Base-by-base conservation (phyloP, 2,888 invertebrate species). In the Tetranychus piercei region DNA sequence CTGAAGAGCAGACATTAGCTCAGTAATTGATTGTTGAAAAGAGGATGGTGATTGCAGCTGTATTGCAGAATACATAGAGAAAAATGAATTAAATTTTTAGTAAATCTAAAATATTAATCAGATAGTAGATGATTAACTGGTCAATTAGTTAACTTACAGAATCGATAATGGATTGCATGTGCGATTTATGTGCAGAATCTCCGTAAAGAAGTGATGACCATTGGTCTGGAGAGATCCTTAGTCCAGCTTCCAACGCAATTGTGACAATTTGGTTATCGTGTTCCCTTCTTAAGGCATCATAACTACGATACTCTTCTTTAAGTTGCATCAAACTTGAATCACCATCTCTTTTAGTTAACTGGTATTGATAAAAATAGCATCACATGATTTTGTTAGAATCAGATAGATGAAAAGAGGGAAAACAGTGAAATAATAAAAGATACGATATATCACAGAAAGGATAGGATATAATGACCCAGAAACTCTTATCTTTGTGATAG, bases 231-330 rank as follows among this genome's bases (percentile, higher is more conserved):
- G 95, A 94, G 77, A 99, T 97, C 76, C 96, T 85, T 43, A 99
- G 85, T 0, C 97, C 97, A 1, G 96, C 94, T 83, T 99, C 97
- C 0, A 93, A 91, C 0, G 97, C 97, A 77, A 99, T 97, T 84
- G 95, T 94, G 6, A 99, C 96, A 79, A 99, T 95, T 83, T 99
- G 97, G 11, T 95, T 91, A 83, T 99, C 97, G 82, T 99, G 97
- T 81, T 99, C 97, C 1, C 94, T 86, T 8, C 97, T 85, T 74
- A 99, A 82, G 0, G 92, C 88, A 80, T 97, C 95, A 82, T 97
- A 97, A 0, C 91, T 91, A 20, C 96, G 88, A 82, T 94, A 97
- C 82, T 99, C 96, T 78, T 95, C 94, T 82, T 95, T 94, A 22
- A 96, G 83, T 82, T 97, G 94, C 97, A 99, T 99, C 77, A 99